Evolutionary conservation across 2,113 vertebrate genomes (phyloP).

Genomic region (Ophiodon elongatus): DNA sequence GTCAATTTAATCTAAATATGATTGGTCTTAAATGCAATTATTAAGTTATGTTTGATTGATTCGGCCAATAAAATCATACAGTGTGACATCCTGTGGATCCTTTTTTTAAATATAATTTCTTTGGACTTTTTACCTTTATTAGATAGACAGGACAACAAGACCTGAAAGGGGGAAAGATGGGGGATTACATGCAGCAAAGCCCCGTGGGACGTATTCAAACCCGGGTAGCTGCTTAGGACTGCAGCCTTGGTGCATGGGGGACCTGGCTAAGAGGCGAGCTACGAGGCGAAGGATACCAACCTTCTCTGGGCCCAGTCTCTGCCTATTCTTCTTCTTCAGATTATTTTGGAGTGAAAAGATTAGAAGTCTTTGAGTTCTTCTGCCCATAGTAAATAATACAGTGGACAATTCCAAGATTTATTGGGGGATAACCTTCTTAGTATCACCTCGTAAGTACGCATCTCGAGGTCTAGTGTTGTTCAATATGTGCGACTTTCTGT

Average conservation of each 20-base stretch:
- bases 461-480: no score
- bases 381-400: not conserved
- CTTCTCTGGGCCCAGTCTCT: no score
- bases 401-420: not conserved
- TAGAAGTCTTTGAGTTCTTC: not conserved
- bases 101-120: not conserved
- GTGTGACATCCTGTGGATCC: not conserved
- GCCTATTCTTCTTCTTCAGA: not conserved
- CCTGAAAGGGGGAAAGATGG: not conserved
- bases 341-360: not conserved
- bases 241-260: no score
- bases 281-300: no score
- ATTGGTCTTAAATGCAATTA: not conserved
- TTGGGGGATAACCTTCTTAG: no score
- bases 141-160: not conserved
- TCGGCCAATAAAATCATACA: not conserved
- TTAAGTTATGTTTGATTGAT: not conserved
- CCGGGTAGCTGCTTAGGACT: no score
- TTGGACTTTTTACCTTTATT: not conserved
- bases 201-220: no score
- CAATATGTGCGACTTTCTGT: no score
- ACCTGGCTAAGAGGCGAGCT: no score
- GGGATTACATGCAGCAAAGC: not conserved
- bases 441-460: no score
- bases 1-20: not conserved